Evolutionary conservation across 2,888 invertebrate genomes (phyloP), one percentile per base, ranked within the genome.

Genomic region (Cataglyphis albicans): DNA sequence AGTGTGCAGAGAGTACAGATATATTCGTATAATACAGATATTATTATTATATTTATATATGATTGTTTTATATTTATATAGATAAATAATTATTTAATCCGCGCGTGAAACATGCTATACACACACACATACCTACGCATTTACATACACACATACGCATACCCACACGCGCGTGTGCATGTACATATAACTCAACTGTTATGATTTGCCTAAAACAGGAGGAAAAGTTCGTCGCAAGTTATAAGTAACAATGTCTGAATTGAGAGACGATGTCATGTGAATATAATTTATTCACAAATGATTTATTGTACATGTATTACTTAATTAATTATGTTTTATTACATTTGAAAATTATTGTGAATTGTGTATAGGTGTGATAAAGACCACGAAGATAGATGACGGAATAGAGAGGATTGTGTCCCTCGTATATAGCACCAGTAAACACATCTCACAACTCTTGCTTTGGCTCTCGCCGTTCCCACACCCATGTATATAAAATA

Each of bases 181-280:
- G 7, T 21, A 6, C 15, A 25, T 29, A 57, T 25, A 41, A 55
- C 21, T 61, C 48, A 67, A 72, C 81, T 44, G 12, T 12, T 41
- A 81, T 81, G 70, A 81, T 84, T 84, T 74, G 59, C 7, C 18
- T 61, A 67, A 68, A 86, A 81, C 84, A 85, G 88, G 91, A 90
- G 91, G 88, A 90, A 90, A 91, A 90, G 89, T 92, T 91, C 84
- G 86, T 91, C 91, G 90, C 89, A 89, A 90, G 85, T 87, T 73
- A 83, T 84, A 87, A 86, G 85, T 84, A 84, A 61, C 70, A 48
- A 82, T 85, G 82, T 88, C 88, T 88, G 84, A 86, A 87, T 78
- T 85, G 82, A 88, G 83, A 84, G 64, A 82, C 82, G 73, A 81
- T 70, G 41, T 80, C 61, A 70, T 41, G 80, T 52, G 57, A 35